Percentiles rank a stretch among this genome's conserved stretches.
These are phyloP conservation scores for Vireo altiloquus DNA, from an alignment of 2,113 vertebrate species.

Conservation along the genomic window DNA sequence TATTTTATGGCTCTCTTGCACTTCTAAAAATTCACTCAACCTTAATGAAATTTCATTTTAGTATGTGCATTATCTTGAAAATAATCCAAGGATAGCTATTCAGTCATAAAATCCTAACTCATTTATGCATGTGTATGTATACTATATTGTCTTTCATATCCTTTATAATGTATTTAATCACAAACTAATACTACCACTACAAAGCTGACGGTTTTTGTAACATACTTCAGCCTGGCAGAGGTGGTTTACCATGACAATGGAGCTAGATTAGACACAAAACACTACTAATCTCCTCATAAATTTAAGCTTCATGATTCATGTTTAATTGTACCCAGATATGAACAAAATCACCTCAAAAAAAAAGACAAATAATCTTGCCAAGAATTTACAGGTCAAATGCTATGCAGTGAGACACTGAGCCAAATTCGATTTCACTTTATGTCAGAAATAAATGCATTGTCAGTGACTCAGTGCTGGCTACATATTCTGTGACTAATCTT, in stretches of 20 bases:
- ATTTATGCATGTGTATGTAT: neutral
- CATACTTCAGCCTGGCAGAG: neutral
- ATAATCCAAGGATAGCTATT: neutral
- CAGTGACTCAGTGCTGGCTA: constrained; percentile 85
- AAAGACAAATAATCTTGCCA: constrained; percentile 46
- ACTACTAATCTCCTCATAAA: constrained; percentile 47
- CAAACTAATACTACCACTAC: neutral
- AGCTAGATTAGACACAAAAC: constrained; percentile 27
- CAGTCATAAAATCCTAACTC: neutral
- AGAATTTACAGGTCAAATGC: constrained; percentile 65
- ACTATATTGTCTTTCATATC: constrained; percentile 11
- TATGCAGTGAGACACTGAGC: constrained; percentile 67
- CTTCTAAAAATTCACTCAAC: neutral
- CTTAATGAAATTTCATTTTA: neutral
- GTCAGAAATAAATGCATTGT: constrained; percentile 82
- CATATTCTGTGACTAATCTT: constrained; percentile 84
- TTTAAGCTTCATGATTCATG: constrained; percentile 7
- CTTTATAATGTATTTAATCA: neutral
- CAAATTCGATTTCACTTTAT: constrained; percentile 84
- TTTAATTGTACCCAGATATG: constrained; percentile 25
- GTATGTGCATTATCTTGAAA: neutral
- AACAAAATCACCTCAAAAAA: constrained; percentile 37
- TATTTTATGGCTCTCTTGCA: neutral
- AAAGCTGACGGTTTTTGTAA: neutral
- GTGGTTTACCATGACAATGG: neutral